Base-by-base conservation (phyloP, 2,113 vertebrate species). In the Scopus umbretta region DNA sequence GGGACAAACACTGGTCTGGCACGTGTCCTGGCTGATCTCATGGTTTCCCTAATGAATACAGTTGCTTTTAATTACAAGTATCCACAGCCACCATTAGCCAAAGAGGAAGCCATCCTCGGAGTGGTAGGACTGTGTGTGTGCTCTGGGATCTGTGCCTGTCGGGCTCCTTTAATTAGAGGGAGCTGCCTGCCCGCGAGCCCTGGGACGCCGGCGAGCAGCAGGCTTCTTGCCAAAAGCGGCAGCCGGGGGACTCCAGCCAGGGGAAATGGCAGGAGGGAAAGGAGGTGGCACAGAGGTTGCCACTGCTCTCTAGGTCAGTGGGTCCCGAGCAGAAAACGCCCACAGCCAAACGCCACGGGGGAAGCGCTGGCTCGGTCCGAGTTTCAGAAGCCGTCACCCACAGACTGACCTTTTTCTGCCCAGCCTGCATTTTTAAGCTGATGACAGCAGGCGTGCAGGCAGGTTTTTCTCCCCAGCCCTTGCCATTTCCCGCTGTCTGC, bases 1-100 rank as follows among this genome's bases (percentile, higher is more conserved):
- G 72, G 71, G 75, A 75, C 71, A 80, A 68, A 83, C n/a, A 25
- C 59, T 27, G 65, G 11, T 11, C 93, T 82, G 84, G 61, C 95
- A 95, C 36, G 11, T 58, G 80, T 27, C 80, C 84, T 86, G 87
- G n/a, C 53, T 67, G 50, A 68, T 34, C 80, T 52, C 80, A 32
- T 10, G n/a, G 38, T 63, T 78, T 61, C 36, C 80, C 88, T 91
- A 79, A 95, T 74, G 59, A 94, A 82, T 30, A 61, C 36, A 30
- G 80, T 27, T n/a, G 52, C 80, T 91, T 88, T 93, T 91, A 89
- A 93, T 89, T 75, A 79, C 75, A 32, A 96, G 72, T n/a, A 80
- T 65, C 66, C 92, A 43, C 63, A 52, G 73, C 43, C 79, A 34
- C 22, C 61, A 3, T 18, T 13, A 86, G 56, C 22, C 45, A 15